Base-by-base conservation (phyloP, 2,797 vertebrate species). In the Hyperoplus immaculatus region DNA sequence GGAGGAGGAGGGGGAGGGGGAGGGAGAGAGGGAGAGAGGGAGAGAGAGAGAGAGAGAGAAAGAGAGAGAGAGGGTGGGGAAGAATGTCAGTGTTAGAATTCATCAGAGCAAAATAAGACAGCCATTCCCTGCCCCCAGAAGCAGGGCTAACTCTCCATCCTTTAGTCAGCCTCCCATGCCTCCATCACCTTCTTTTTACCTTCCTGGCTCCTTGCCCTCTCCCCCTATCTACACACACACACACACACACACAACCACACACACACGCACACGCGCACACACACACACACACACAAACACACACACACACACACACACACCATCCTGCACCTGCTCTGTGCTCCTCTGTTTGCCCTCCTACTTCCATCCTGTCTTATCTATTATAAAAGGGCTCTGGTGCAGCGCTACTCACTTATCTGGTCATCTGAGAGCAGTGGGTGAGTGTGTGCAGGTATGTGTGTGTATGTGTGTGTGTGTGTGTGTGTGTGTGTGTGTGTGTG, bases 381-480 rank as follows among this genome's bases (percentile, higher is more conserved):
- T 89, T 86, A 85, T 89, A 68, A 69, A 87, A 88, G 87, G 81
- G 77, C 80, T 59, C 69, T 75, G 50, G 79, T 86, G 85, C 75
- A 85, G 80, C 29, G 41, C 69, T 76, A 42, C 81, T 84, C 72
- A 47, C 70, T 91, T 80, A 90, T 91, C 85, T 79, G 80, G 62
- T 77, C 86, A 86, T 85, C 82, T 78, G 78, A 89, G 81, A 80
- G 84, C 77, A 80, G 51, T 47, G 71, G 36, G 57, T 39, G 68
- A 54, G 64, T 16, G 66, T 54, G 79, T 80, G 69, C 54, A 67
- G 3, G 38, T 21, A 55, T 29, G 3, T 47, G 45, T 21, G 38
- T 51, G 61, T 56, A 43, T 66, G 65, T 58, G 72, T 68, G 69
- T 78, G 59, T 59, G 62, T 66, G 56, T 15, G 75, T 21, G n/a